Conservation (phyloP, 2,888 invertebrate species). For the Cloeon dipterum region DNA sequence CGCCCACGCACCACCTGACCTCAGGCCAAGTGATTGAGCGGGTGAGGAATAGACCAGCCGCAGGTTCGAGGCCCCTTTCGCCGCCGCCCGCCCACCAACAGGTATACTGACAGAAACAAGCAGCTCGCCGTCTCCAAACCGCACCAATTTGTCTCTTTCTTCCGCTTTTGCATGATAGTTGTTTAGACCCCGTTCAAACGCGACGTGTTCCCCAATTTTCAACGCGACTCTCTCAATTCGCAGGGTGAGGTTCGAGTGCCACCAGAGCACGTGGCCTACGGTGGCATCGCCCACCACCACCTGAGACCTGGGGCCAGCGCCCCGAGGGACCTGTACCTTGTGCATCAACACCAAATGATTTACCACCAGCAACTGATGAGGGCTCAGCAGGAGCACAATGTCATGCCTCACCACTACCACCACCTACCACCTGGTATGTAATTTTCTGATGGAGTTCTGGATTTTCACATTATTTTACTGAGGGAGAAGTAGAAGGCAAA, state of each 20-base stretch:
- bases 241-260: background rate
- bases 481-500: too few relatives aligned
- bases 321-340: constrained; percentile 20
- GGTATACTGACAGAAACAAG: too few relatives aligned
- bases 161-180: too few relatives aligned
- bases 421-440: constrained; percentile 8
- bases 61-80: constrained; percentile 13
- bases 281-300: constrained; percentile 1
- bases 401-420: constrained; percentile 9
- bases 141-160: too few relatives aligned
- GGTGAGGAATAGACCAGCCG: constrained; percentile 6
- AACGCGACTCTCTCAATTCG: too few relatives aligned
- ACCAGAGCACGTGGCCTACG: background rate
- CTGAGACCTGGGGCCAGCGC: constrained; percentile 3
- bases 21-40: background rate
- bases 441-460: background rate
- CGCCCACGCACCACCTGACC: constrained; percentile 15
- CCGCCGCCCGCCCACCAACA: constrained; percentile 10
- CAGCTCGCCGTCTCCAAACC: too few relatives aligned
- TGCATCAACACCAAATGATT: constrained; percentile 26
- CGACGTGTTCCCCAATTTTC: too few relatives aligned
- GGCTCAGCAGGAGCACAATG: constrained; percentile 14
- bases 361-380: constrained; percentile 29
- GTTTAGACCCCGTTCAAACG: too few relatives aligned
- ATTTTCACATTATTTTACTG: background rate